Base-by-base conservation (phyloP, 2,797 vertebrate species). In the Sebastiscus tertius region DNA sequence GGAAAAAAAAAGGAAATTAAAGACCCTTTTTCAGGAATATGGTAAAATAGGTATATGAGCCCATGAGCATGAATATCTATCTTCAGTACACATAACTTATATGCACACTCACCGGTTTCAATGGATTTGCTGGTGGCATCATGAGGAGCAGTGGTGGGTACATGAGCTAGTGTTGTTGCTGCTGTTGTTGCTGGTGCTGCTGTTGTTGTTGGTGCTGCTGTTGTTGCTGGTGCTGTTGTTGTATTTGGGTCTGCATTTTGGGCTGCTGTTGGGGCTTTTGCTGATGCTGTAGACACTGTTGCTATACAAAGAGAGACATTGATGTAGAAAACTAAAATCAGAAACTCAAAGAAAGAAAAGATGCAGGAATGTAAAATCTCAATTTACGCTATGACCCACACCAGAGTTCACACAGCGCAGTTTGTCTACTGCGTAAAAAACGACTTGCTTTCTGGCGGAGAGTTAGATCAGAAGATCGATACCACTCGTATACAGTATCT, bases 71-170 rank as follows among this genome's bases (percentile, higher is more conserved):
- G 20, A 22, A 10, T 16, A 54, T 39, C 34, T 16, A 26, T 64
- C 62, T 26, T 42, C 39, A 65, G 63, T 65, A 22, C n/a, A 11
- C 4, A 22, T 54, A 10, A 54, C 20, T 49, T 49, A 54, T 11
- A 54, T 54, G 20, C 49, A 54, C 20, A 54, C 83, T 85, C 36
- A 85, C 79, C 49, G 4, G 0, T 10, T 1, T 13, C 12, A 5
- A 18, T 1, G 6, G 8, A 1, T 18, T 22, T 22, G 16, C 0
- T 56, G 58, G 0, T 26, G 22, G 0, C 0, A 10, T 0, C 5
- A 1, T 1, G 3, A n/a, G 2, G 0, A 6, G 18, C 1, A 24
- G 8, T 2, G 13, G 10, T 0, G 12, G 24, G 0, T 42, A 1
- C 6, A n/a, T 0, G 1, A 10, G 1, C 0, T 12, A 3, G 0